These are phyloP conservation scores for Morpho helenor DNA, from an alignment of 2,888 invertebrate species.

Conservation along the genomic window DNA sequence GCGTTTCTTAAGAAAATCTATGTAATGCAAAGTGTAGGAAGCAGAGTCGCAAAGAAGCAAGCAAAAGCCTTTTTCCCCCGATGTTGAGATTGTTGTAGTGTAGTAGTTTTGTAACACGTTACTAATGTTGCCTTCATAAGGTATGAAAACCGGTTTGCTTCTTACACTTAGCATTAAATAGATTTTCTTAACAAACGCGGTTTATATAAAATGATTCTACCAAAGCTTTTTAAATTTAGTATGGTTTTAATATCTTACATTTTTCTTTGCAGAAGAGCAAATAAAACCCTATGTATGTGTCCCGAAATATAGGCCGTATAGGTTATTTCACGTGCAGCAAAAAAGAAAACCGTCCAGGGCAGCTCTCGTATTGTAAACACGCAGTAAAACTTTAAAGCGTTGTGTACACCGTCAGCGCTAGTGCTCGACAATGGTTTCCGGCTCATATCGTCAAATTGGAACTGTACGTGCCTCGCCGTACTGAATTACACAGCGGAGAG, in stretches of 20 bases:
- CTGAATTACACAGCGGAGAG: conserved; percentile 40
- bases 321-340: conserved; percentile 25
- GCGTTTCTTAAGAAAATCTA: no score
- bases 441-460: conserved; percentile 51
- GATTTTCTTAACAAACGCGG: no score
- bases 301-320: conserved; percentile 21
- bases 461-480: conserved; percentile 38
- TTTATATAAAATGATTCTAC: no score
- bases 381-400: conserved; percentile 43
- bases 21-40: no score
- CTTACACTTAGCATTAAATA: no score
- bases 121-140: no score
- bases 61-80: no score
- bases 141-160: no score
- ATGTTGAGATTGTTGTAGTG: no score
- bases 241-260: conserved; percentile 5
- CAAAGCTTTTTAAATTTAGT: neutral
- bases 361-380: conserved; percentile 35
- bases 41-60: no score
- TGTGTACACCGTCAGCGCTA: conserved; percentile 33
- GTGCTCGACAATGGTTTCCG: conserved; percentile 45
- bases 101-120: no score
- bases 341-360: conserved; percentile 31
- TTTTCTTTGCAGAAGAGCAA: conserved; percentile 9
- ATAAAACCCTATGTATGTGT: conserved; percentile 9